Evolutionary conservation across 1,140 invertebrate genomes (phyloP).

Genomic region (Mizuhopecten yessoensis): DNA sequence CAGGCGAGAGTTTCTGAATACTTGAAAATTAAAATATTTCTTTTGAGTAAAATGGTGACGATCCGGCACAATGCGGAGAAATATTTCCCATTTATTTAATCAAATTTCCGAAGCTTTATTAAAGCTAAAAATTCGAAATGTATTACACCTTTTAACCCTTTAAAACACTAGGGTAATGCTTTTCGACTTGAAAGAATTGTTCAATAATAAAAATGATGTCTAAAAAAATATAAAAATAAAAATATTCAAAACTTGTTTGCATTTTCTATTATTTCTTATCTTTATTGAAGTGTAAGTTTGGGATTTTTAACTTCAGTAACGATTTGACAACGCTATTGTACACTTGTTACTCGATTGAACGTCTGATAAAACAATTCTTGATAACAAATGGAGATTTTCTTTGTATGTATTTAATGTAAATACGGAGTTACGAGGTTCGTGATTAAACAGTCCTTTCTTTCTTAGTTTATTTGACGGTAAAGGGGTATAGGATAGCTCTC

Average conservation of each 20-base stretch:
- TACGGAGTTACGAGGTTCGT: neutral
- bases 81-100: neutral
- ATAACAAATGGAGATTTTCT: neutral
- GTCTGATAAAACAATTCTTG: neutral
- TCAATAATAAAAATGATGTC: neutral
- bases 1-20: neutral
- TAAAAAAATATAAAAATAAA: neutral
- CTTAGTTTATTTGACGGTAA: neutral
- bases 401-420: neutral
- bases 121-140: neutral
- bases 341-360: neutral
- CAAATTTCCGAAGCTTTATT: neutral
- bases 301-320: too few relatives aligned
- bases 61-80: neutral
- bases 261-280: neutral
- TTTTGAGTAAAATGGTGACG: neutral
- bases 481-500: neutral
- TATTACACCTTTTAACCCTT: neutral
- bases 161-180: neutral
- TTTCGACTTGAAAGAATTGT: neutral
- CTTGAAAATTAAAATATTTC: neutral
- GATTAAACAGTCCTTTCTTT: neutral
- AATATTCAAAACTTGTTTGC: neutral
- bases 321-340: neutral
- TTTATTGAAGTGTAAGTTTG: neutral